These are phyloP conservation scores for Lindbergichthys nudifrons DNA, from an alignment of 2,797 vertebrate species.

Conservation along the genomic window DNA sequence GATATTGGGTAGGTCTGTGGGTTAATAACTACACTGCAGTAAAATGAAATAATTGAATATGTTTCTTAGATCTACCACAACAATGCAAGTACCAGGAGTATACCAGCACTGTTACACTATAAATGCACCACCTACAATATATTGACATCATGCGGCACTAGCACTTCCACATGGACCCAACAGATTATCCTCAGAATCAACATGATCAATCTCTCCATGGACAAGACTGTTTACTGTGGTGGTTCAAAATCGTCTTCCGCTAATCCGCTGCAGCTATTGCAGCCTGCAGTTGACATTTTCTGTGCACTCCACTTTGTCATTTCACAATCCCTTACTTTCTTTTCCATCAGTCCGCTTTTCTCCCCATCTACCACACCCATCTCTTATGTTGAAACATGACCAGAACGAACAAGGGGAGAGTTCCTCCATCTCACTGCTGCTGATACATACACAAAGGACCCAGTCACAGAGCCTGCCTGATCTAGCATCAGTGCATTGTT, in stretches of 20 bases:
- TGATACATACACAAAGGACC: slow-evolving; percentile 25
- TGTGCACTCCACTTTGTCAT: slow-evolving; percentile 31
- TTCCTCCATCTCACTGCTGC: slow-evolving; percentile 33
- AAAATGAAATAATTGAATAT: not conserved
- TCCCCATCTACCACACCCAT: slow-evolving; percentile 31
- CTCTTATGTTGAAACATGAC: slow-evolving; percentile 56
- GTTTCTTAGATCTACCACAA: not conserved
- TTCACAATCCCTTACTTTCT: slow-evolving; percentile 18
- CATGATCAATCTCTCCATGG: slow-evolving; percentile 15
- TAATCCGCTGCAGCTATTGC: slow-evolving; percentile 35
- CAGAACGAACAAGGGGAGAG: slow-evolving; percentile 17
- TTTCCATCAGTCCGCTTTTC: slow-evolving; percentile 31
- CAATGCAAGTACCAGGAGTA: not conserved
- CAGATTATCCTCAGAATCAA: slow-evolving; percentile 32
- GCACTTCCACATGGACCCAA: not conserved
- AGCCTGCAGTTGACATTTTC: slow-evolving; percentile 41
- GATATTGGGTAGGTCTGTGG: not conserved
- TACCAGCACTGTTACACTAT: not conserved
- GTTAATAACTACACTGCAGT: not conserved
- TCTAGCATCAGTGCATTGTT: slow-evolving; percentile 19
- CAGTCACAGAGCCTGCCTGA: slow-evolving; percentile 10
- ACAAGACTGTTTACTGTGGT: slow-evolving; percentile 5
- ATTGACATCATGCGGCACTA: not conserved
- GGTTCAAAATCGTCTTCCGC: slow-evolving; percentile 13
- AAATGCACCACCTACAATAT: not conserved